Percentiles rank a stretch among this genome's conserved stretches.
Conservation (phyloP, 2,113 vertebrate species). For the Tympanuchus pallidicinctus region DNA sequence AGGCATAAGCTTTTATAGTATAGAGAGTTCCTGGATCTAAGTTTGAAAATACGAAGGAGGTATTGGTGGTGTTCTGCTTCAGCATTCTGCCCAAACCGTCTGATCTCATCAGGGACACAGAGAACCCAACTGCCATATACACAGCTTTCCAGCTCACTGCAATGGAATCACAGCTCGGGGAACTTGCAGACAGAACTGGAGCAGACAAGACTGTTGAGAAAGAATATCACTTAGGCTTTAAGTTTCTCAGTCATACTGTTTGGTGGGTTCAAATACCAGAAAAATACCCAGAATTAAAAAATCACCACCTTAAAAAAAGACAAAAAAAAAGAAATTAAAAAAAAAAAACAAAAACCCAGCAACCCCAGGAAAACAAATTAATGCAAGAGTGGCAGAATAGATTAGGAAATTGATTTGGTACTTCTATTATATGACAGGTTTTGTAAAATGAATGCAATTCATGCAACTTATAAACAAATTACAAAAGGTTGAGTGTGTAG, state of each 20-base stretch:
- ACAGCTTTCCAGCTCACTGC: slow-evolving; percentile 84
- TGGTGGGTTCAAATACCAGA: background rate
- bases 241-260: background rate
- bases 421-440: background rate
- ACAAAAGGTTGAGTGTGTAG: background rate
- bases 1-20: slow-evolving; percentile 87
- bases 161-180: slow-evolving; percentile 80
- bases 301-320: background rate
- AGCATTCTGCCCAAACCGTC: slow-evolving; percentile 80
- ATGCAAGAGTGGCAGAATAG: background rate
- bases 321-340: too few species aligned
- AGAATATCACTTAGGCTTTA: background rate
- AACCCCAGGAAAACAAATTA: background rate
- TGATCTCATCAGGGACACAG: slow-evolving; percentile 82
- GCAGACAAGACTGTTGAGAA: slow-evolving; percentile 82
- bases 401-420: background rate
- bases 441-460: background rate
- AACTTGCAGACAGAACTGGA: slow-evolving; percentile 78
- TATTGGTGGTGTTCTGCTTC: slow-evolving; percentile 85
- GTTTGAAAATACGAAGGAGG: slow-evolving; percentile 75
- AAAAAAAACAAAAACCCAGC: too few species aligned
- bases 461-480: background rate
- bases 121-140: slow-evolving; percentile 81
- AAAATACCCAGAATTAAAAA: background rate
- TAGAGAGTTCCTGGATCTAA: slow-evolving; percentile 87